phyloP scores from a whole-genome alignment of 2,113 vertebrate genomes.

The Elachura formosa region DNA sequence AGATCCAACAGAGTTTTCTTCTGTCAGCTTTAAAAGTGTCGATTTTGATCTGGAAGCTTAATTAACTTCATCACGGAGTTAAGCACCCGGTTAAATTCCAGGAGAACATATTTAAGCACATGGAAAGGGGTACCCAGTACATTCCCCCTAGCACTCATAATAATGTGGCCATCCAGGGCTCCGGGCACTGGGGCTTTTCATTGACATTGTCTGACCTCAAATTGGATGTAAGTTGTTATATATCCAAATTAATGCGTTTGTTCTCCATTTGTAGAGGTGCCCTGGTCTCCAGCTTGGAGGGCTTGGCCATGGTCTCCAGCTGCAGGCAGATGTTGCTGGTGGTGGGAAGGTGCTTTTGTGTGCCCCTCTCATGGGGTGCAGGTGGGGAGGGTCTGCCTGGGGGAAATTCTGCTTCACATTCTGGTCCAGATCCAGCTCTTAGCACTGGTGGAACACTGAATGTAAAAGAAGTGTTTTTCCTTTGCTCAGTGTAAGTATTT shows the following conservation, averaged over 20 bases:
- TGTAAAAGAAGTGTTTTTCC: accelerated
- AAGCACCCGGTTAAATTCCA: background rate
- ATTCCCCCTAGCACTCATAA: conserved; percentile 32
- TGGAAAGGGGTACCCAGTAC: background rate
- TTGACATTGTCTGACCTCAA: conserved; percentile 19
- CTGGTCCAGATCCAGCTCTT: background rate
- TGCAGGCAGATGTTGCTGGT: background rate
- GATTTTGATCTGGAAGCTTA: background rate
- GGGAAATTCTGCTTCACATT: background rate
- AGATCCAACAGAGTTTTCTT: background rate
- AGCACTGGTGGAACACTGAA: accelerated
- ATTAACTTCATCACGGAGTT: conserved; percentile 27
- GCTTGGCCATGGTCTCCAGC: background rate
- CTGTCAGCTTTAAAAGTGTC: background rate
- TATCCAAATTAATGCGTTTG: conserved; percentile 29
- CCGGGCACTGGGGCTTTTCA: background rate
- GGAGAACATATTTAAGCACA: background rate
- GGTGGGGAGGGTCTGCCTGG: background rate
- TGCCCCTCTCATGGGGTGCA: accelerated
- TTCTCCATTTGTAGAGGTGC: background rate
- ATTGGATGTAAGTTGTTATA: background rate
- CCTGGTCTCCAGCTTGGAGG: too few relatives aligned
- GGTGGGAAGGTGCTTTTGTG: background rate
- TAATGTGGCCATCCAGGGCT: background rate
- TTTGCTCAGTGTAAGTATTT: accelerated